Percentiles rank a stretch among this genome's conserved stretches.
phyloP scores from a whole-genome alignment of 2,113 vertebrate genomes.

The Burhinus bistriatus region DNA sequence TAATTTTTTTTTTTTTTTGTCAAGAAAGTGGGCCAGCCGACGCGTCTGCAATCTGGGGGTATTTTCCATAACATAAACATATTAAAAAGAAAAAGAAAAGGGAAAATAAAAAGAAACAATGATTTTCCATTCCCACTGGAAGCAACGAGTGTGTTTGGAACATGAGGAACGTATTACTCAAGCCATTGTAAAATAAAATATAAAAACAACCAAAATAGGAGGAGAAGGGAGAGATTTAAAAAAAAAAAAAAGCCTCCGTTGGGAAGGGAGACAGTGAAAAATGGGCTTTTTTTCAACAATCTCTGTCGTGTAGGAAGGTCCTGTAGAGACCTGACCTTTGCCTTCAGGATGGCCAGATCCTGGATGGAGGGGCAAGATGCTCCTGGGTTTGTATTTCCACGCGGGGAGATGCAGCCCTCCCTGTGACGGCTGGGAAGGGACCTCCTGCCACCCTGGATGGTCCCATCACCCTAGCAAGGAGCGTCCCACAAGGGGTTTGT shows the following conservation, averaged over 20 bases:
- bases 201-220: constrained; percentile 48
- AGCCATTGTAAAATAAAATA: constrained; percentile 45
- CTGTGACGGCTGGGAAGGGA: fast-evolving
- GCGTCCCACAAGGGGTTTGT: fast-evolving
- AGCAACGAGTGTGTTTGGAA: not conserved
- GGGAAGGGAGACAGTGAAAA: not conserved
- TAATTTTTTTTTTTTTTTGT: not conserved
- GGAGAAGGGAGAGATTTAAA: not conserved
- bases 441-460: not conserved
- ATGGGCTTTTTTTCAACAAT: not conserved
- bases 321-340: too few relatives aligned
- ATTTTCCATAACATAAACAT: constrained; percentile 45
- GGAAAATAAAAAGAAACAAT: constrained; percentile 22
- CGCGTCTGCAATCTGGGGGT: not conserved
- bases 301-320: fast-evolving
- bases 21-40: not conserved
- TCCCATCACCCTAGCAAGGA: not conserved
- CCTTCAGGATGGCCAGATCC: not conserved
- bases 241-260: not conserved
- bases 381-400: not conserved
- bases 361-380: not conserved
- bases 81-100: not conserved
- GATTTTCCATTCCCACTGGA: constrained; percentile 50
- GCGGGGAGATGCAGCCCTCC: not conserved
- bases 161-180: constrained; percentile 42